These are phyloP conservation scores for Papilio xuthus DNA, from an alignment of 1,140 invertebrate genomes.

Conservation along the genomic window DNA sequence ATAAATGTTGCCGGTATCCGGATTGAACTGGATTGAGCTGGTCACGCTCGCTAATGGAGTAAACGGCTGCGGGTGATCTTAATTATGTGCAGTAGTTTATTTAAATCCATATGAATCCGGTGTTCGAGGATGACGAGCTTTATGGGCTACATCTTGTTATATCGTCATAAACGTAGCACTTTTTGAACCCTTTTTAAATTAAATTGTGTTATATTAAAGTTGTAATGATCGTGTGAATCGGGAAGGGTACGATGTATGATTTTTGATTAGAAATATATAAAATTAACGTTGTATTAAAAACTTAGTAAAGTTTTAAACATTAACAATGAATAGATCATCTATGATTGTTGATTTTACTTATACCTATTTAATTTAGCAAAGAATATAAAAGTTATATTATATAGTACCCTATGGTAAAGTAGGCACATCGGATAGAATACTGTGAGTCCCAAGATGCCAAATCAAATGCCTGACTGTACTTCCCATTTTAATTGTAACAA, in stretches of 20 bases:
- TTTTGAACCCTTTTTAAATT: not conserved
- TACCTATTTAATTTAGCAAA: no score
- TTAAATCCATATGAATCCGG: not conserved
- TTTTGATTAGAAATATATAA: not conserved
- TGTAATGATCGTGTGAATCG: not conserved
- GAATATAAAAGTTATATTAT: no score
- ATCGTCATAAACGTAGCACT: not conserved
- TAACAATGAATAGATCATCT: no score
- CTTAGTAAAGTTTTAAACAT: no score
- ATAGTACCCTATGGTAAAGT: no score
- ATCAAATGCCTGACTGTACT: no score
- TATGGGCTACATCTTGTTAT: not conserved
- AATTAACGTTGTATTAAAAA: not conserved
- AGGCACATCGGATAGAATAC: no score
- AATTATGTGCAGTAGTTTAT: conserved; percentile 17
- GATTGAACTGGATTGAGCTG: conserved; percentile 9
- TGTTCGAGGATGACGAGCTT: not conserved
- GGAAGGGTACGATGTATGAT: not conserved
- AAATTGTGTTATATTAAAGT: conserved; percentile 1
- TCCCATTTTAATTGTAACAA: not conserved
- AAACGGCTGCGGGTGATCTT: conserved; percentile 5
- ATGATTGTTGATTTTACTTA: no score
- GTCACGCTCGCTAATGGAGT: conserved; percentile 24
- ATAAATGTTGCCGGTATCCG: conserved; percentile 22
- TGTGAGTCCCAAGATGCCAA: no score